phyloP scores from a whole-genome alignment of 2,888 invertebrate species.

The Heteromyza rotundicornis region DNA sequence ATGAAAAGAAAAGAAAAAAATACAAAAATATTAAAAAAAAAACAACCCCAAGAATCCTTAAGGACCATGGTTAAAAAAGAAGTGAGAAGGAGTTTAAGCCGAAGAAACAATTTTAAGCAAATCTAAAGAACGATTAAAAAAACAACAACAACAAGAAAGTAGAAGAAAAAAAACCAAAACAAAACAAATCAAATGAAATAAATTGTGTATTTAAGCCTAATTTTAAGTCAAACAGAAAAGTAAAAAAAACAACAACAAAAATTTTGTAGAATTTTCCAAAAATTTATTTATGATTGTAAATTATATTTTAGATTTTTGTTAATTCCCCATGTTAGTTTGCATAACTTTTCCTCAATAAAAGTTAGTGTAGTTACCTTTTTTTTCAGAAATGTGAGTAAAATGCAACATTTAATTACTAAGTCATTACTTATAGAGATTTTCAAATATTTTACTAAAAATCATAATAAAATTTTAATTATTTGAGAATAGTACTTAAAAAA shows the following conservation, averaged over 20 bases:
- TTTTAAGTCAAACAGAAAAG: no score
- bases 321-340: not conserved
- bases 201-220: constrained; percentile 18
- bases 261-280: not conserved
- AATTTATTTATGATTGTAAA: constrained; percentile 4
- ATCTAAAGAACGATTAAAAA: not conserved
- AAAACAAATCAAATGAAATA: constrained; percentile 13
- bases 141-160: constrained; percentile 18
- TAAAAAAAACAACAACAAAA: no score
- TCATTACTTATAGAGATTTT: constrained; percentile 18
- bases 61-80: constrained; percentile 30
- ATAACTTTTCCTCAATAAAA: no score
- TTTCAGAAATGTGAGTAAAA: not conserved
- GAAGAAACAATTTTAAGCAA: not conserved
- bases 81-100: constrained; percentile 4
- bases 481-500: constrained; percentile 20
- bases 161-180: no score
- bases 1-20: constrained; percentile 15
- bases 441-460: constrained; percentile 1
- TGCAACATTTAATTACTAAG: constrained; percentile 19
- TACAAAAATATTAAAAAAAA: constrained; percentile 6
- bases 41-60: constrained; percentile 25
- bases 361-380: no score
- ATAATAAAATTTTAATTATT: constrained; percentile 9
- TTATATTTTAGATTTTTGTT: not conserved